Evolutionary conservation across 2,113 vertebrate genomes (phyloP), one percentile per base, ranked within the genome.

Genomic region (Nycticebus coucang): DNA sequence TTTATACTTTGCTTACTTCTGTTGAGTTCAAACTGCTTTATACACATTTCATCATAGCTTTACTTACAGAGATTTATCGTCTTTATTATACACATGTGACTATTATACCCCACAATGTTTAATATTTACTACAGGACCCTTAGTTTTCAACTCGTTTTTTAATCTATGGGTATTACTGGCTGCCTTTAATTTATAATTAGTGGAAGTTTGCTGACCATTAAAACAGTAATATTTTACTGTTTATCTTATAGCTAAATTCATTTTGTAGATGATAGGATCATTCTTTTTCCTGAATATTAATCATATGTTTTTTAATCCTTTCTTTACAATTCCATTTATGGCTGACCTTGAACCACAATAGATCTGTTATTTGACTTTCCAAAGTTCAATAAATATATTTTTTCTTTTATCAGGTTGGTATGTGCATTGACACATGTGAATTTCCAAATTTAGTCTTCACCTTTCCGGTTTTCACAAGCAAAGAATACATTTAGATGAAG

Each of bases 311-410:
- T 97, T 96, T 69, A 89, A 78, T 87, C 84, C 68, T 94, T 96
- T 98, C 95, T 94, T 97, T 97, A 85, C 92, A 97, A 95, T 98
- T 97, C 97, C 94, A 97, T 95, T 97, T 97, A 97, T 93, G 97
- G 94, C 88, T 98, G 33, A 96, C 74, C 93, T 94, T 1, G 89
- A 90, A 62, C 17, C n/a, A 57, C 89, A 97, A 93, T 66, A 96
- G 94, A 97, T 92, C 33, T 97, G 95, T 96, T 97, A 97, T 92
- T 97, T 98, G 97, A 97, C 93, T 98, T 97, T 97, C 96, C 95
- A 95, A 97, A 98, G 94, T 64, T 45, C 0, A 26, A 88, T 66
- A 41, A 5, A 1, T 33, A 13, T 22, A 14, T 60, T 19, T 80
- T 45, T 62, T 37, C 37, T 66, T 85, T 93, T 90, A 75, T 30